Evolutionary conservation across 2,888 invertebrate genomes (phyloP), one percentile per base, ranked within the genome.

Genomic region (Oxystoma pomonae): DNA sequence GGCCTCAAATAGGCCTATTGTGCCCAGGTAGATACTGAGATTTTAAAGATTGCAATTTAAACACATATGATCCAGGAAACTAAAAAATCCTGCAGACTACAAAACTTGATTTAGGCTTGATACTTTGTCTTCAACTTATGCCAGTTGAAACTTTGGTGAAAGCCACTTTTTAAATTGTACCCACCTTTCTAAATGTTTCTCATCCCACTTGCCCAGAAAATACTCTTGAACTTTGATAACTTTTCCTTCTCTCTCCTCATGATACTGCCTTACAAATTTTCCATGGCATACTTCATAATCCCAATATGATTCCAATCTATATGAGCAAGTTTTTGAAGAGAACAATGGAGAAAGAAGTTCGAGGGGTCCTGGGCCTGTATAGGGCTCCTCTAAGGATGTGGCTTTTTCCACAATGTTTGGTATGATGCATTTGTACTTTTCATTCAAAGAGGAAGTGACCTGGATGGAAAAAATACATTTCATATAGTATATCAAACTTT

Each of bases 251-350:
- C 94, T 86, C 73, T 96, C 95, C 77, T 98, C 98, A 78, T 99
- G 98, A 77, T 94, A 99, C 77, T 99, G 98, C 20, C 94, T 85
- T 1, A 98, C 87, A 77, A 90, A 91, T 71, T 87, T 85, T 0
- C 97, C 97, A 80, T 98, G 98, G 74, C 98, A 98, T 22, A 98
- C 86, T 80, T 98, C 96, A 78, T 98, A 98, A 0, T 94, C 94
- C 98, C 98, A 98, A 76, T 96, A 98, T 1, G 90, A 89, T 76
- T 95, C 96, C 58, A 94, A 81, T 67, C 93, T 85, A 74, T 92
- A 94, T 12, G 68, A 66, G 22, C 68, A 68, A 5, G 60, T 64
- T 3, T 63, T 63, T 71, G 91, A 89, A 1, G 83, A 81, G 76
- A 96, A 93, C 62, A 96, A 80, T 0, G 91, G 89, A 64, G 87